These are phyloP conservation scores for Cantharis flavilabris DNA, from an alignment of 2,888 invertebrate species.

Conservation along the genomic window DNA sequence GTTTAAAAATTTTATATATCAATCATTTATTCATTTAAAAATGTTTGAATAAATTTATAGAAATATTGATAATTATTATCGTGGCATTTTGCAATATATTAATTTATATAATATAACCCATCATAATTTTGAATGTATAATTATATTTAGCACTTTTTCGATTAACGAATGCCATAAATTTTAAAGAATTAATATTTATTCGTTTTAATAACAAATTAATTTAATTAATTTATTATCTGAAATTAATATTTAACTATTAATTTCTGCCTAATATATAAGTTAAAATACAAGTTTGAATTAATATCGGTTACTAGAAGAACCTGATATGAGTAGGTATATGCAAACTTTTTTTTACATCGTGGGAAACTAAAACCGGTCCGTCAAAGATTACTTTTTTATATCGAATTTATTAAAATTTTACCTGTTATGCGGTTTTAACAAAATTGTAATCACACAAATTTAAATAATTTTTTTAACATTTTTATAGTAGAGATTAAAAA, in stretches of 20 bases:
- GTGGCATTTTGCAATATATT: background rate
- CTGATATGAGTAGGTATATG: slow-evolving; percentile 6
- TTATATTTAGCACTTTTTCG: background rate
- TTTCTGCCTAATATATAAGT: background rate
- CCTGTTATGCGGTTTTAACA: background rate
- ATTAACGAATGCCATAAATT: background rate
- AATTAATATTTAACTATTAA: background rate
- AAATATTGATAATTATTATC: background rate
- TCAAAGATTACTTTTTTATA: slow-evolving; percentile 12
- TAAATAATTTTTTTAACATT: background rate
- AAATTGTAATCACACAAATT: background rate
- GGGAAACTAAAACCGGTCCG: slow-evolving; percentile 20
- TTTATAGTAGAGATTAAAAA: too few species aligned
- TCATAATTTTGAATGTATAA: background rate
- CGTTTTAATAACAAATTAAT: background rate
- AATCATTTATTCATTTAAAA: too few species aligned
- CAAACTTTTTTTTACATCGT: slow-evolving; percentile 8
- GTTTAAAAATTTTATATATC: too few species aligned
- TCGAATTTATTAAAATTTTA: slow-evolving; percentile 12
- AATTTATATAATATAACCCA: background rate
- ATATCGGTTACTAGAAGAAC: slow-evolving; percentile 6
- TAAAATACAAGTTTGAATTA: background rate
- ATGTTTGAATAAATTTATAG: background rate
- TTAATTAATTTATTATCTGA: background rate
- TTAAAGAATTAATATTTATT: background rate